phyloP scores from a whole-genome alignment of 2,888 invertebrate species.

The Diachrysia chrysitis region DNA sequence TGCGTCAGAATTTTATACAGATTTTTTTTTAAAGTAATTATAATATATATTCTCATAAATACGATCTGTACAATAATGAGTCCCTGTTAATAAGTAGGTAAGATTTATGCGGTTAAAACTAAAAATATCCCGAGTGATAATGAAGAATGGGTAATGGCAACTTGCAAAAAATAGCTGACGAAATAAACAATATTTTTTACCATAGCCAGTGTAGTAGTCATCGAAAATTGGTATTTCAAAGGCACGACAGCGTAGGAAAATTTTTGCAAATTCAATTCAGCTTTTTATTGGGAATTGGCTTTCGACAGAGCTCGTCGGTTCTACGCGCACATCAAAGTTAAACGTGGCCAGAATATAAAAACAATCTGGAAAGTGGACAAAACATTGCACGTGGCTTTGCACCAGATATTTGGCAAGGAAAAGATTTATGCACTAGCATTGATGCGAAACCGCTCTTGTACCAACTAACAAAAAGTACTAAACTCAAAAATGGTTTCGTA shows the following conservation, averaged over 20 bases:
- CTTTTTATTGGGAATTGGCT: constrained; percentile 30
- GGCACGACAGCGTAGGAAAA: constrained; percentile 21
- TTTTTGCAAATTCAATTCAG: constrained; percentile 32
- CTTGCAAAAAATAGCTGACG: constrained; percentile 9
- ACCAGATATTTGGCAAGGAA: background rate
- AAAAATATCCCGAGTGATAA: no score
- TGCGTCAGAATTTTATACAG: no score
- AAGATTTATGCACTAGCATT: background rate
- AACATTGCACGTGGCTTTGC: background rate
- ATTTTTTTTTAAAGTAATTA: no score
- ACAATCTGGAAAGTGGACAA: constrained; percentile 1
- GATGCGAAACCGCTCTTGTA: background rate
- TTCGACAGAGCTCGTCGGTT: constrained; percentile 26
- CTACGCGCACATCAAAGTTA: constrained; percentile 32
- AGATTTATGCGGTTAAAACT: no score
- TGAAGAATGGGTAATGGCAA: background rate
- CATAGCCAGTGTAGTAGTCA: background rate
- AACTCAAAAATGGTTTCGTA: background rate
- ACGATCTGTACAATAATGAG: no score
- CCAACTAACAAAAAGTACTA: background rate
- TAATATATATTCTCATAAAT: no score
- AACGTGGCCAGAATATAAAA: constrained; percentile 7
- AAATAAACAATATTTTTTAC: background rate
- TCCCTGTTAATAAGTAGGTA: no score
- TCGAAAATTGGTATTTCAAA: constrained; percentile 7